phyloP scores from a whole-genome alignment of 2,888 invertebrate genomes.

The Matsumyia berberina region DNA sequence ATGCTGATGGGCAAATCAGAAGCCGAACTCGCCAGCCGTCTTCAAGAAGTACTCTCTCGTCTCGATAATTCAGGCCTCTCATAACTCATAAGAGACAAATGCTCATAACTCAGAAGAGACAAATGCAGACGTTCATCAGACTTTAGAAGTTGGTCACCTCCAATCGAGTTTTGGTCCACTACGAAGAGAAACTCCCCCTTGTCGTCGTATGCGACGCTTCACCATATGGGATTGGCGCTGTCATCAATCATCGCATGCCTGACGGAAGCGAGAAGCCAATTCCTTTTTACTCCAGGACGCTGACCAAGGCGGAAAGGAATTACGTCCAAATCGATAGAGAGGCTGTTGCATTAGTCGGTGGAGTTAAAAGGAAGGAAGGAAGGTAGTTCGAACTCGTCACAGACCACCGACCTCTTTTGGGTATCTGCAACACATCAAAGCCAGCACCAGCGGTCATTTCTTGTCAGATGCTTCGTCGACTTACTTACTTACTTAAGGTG shows the following conservation, averaged over 20 bases:
- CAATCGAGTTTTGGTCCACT: neutral
- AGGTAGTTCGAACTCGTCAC: no score
- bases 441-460: slow-evolving; percentile 23
- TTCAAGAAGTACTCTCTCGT: no score
- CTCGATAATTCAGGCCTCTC: no score
- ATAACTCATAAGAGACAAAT: no score
- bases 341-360: slow-evolving; percentile 24
- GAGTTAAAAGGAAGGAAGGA: no score
- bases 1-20: no score
- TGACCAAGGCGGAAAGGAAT: slow-evolving; percentile 17
- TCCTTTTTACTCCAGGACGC: slow-evolving; percentile 45
- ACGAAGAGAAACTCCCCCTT: neutral
- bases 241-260: no score
- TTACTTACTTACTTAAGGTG: no score
- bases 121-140: slow-evolving; percentile 37
- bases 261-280: slow-evolving; percentile 27
- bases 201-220: neutral
- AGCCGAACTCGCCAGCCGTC: no score
- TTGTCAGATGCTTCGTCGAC: neutral
- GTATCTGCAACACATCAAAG: neutral
- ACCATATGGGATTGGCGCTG: no score
- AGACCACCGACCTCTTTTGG: no score
- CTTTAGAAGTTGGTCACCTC: slow-evolving; percentile 39
- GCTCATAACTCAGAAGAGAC: no score
- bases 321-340: slow-evolving; percentile 50